Conservation (phyloP, 2,888 invertebrate genomes). For the Ceraclea dissimilis region DNA sequence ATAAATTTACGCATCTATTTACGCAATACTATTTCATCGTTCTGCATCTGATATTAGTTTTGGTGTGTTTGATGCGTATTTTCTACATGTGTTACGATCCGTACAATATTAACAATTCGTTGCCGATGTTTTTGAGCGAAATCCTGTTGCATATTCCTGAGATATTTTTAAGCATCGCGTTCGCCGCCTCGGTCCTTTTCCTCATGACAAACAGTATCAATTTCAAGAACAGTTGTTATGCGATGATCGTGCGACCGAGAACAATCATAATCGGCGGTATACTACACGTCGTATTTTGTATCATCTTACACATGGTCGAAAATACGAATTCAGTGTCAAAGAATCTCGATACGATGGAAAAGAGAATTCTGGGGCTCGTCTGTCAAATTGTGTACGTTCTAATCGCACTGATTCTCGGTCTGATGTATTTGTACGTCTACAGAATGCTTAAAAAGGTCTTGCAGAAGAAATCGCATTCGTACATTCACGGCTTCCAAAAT, state of each 20-base stretch:
- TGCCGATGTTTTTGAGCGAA: slow-evolving; percentile 72
- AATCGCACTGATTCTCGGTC: slow-evolving; percentile 73
- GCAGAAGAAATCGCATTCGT: slow-evolving; percentile 70
- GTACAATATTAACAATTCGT: slow-evolving; percentile 77
- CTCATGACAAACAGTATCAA: slow-evolving; percentile 73
- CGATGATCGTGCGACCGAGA: slow-evolving; percentile 66
- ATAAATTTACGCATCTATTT: slow-evolving; percentile 78
- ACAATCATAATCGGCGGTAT: slow-evolving; percentile 72
- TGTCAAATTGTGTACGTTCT: slow-evolving; percentile 82
- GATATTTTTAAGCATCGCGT: slow-evolving; percentile 82
- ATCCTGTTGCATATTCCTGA: slow-evolving; percentile 78
- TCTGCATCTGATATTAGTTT: slow-evolving; percentile 73
- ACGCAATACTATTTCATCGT: slow-evolving; percentile 83
- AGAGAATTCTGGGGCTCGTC: slow-evolving; percentile 62
- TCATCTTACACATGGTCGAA: slow-evolving; percentile 74
- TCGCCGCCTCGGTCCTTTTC: slow-evolving; percentile 80
- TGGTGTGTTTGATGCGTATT: slow-evolving; percentile 74
- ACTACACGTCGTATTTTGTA: slow-evolving; percentile 71
- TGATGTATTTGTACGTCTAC: slow-evolving; percentile 80
- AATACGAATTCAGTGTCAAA: slow-evolving; percentile 47
- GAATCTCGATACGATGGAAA: slow-evolving; percentile 42
- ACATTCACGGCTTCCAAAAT: slow-evolving; percentile 71
- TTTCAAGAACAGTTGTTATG: slow-evolving; percentile 62
- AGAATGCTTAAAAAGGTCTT: slow-evolving; percentile 66
- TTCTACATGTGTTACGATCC: slow-evolving; percentile 88